Evolutionary conservation across 1,140 invertebrate species (phyloP).

Genomic region (Rhysida immarginata): DNA sequence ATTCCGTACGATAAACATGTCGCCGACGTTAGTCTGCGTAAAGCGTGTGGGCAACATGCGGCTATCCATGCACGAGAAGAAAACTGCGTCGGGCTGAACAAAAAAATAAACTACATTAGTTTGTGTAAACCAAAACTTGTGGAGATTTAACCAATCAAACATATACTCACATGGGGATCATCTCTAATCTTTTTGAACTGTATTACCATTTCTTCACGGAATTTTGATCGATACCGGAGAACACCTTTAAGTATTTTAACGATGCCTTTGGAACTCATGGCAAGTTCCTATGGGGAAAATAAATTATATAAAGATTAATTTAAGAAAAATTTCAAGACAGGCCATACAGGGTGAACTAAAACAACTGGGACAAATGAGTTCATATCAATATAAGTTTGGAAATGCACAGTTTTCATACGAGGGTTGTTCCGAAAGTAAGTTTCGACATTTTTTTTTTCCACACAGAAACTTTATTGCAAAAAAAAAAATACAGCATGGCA

Average conservation of each 20-base stretch:
- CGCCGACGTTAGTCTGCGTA: slow-evolving; percentile 85
- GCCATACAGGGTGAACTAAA: no score
- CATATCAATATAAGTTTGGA: no score
- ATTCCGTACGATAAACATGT: slow-evolving; percentile 94
- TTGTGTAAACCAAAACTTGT: not conserved
- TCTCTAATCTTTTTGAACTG: slow-evolving; percentile 74
- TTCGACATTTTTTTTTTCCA: no score
- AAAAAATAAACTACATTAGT: slow-evolving; percentile 16
- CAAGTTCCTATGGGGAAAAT: no score
- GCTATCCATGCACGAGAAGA: slow-evolving; percentile 95
- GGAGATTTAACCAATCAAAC: not conserved
- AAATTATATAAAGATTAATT: no score
- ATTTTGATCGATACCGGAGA: slow-evolving; percentile 65
- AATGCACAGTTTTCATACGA: no score
- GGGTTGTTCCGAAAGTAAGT: no score
- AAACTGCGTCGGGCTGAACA: slow-evolving; percentile 78
- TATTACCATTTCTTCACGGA: slow-evolving; percentile 68
- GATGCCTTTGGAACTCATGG: no score
- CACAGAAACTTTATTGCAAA: no score
- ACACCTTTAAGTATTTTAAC: slow-evolving; percentile 72
- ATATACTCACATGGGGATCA: slow-evolving; percentile 57
- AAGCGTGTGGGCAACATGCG: slow-evolving; percentile 89
- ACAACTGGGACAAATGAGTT: no score
- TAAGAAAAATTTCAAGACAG: no score
- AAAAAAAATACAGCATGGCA: no score